Evolutionary conservation across 2,113 vertebrate genomes (phyloP).

Genomic region (Donacobius atricapilla): DNA sequence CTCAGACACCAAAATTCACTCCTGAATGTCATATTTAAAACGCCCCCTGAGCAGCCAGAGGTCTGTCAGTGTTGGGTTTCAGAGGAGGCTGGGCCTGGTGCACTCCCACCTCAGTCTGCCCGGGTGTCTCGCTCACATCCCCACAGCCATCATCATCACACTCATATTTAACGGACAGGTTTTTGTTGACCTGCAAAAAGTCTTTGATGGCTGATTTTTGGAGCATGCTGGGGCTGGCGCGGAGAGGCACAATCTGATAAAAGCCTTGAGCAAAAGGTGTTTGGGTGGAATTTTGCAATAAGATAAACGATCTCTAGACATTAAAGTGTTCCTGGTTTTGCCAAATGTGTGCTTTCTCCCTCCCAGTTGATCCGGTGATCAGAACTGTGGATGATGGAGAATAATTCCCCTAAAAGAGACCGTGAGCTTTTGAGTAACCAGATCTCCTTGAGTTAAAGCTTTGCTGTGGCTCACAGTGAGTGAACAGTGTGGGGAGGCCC

Average conservation of each 20-base stretch:
- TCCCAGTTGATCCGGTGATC: neutral
- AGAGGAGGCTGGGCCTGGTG: neutral
- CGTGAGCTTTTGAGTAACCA: neutral
- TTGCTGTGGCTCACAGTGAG: neutral
- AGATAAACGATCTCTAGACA: constrained; percentile 1
- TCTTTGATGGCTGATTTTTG: neutral
- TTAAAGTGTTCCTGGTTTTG: neutral
- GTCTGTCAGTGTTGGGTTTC: accelerated
- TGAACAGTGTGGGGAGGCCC: neutral
- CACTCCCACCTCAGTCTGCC: neutral
- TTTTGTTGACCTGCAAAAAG: neutral
- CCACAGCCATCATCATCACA: neutral
- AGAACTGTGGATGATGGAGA: neutral
- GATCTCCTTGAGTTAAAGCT: neutral
- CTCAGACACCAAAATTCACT: neutral
- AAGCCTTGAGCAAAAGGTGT: neutral
- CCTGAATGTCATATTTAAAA: neutral
- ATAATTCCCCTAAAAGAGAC: neutral
- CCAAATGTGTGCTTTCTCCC: neutral
- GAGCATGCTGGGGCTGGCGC: neutral
- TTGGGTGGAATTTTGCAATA: constrained; percentile 11
- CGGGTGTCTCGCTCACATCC: neutral
- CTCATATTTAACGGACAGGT: neutral
- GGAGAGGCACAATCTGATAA: constrained; percentile 32
- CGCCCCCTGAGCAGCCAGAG: neutral